Percentiles rank a stretch among this genome's conserved stretches.
Evolutionary conservation across 1,140 invertebrate genomes (phyloP).

Genomic region (Zaprionus ghesquierei): DNA sequence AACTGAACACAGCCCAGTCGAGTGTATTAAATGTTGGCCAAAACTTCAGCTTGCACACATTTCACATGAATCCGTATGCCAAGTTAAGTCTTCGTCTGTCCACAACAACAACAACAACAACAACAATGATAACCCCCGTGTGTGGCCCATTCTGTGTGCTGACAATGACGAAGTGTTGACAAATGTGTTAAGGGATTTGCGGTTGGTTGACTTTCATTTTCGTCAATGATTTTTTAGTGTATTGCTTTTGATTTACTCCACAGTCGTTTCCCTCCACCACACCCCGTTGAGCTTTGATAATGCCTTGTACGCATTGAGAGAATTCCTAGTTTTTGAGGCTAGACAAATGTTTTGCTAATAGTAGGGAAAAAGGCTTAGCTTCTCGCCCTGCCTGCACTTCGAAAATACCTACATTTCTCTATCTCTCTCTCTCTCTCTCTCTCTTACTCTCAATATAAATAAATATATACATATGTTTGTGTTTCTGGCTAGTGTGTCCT

Average conservation of each 20-base stretch:
- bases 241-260: conserved; percentile 64
- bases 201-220: conserved; percentile 61
- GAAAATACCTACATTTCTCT: background rate
- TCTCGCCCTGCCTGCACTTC: background rate
- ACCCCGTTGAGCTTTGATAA: background rate
- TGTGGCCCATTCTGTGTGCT: conserved; percentile 27
- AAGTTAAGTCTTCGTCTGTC: background rate
- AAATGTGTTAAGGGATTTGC: conserved; percentile 81
- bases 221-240: conserved; percentile 61
- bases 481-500: background rate
- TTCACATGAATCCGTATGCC: conserved; percentile 11
- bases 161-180: conserved; percentile 82
- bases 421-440: background rate
- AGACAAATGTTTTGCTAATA: conserved; percentile 1
- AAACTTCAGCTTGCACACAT: conserved; percentile 11
- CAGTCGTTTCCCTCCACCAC: background rate
- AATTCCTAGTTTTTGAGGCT: background rate
- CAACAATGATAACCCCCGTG: background rate
- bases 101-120: background rate
- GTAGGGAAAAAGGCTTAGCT: background rate
- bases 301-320: background rate
- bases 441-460: too few relatives aligned
- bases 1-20: conserved; percentile 36
- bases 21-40: conserved; percentile 77
- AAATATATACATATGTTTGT: background rate